Percentiles rank a stretch among this genome's conserved stretches.
Evolutionary conservation across 2,113 vertebrate genomes (phyloP).

Genomic region (Gila orcuttii): DNA sequence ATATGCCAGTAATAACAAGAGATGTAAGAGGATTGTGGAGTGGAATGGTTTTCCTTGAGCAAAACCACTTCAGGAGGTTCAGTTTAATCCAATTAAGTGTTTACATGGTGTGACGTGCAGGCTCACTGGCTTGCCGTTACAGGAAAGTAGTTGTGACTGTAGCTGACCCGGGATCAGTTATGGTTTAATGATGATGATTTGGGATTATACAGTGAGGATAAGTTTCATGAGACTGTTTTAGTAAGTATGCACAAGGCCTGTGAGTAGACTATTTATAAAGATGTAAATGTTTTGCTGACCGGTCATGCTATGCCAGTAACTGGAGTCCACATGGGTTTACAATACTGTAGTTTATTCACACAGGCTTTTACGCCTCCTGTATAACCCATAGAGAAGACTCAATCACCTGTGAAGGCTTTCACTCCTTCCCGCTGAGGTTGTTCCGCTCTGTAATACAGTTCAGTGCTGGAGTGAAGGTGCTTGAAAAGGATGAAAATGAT

Average conservation of each 20-base stretch:
- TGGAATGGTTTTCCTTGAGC: neutral
- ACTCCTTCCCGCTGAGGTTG: too few relatives aligned
- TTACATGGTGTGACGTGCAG: conserved; percentile 15
- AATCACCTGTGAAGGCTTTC: too few relatives aligned
- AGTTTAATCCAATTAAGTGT: conserved; percentile 25
- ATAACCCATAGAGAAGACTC: too few relatives aligned
- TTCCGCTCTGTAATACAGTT: too few relatives aligned
- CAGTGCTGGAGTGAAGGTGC: too few relatives aligned
- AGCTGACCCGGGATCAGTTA: conserved; percentile 5
- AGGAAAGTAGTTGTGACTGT: neutral
- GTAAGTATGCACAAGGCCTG: neutral
- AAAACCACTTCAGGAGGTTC: conserved; percentile 10
- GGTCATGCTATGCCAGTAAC: too few relatives aligned
- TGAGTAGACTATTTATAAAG: too few relatives aligned
- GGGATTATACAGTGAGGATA: conserved; percentile 7
- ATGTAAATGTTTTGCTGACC: too few relatives aligned
- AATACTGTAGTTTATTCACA: too few relatives aligned
- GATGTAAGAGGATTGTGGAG: conserved; percentile 8
- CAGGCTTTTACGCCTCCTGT: too few relatives aligned
- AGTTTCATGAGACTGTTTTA: neutral
- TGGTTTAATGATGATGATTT: neutral
- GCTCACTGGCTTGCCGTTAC: neutral
- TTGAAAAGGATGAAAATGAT: too few relatives aligned
- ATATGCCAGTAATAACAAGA: neutral
- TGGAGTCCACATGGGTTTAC: too few relatives aligned